Percentiles rank a stretch among this genome's conserved stretches.
Conservation (phyloP, 2,113 vertebrate genomes). For the Hemichromis elongatus region DNA sequence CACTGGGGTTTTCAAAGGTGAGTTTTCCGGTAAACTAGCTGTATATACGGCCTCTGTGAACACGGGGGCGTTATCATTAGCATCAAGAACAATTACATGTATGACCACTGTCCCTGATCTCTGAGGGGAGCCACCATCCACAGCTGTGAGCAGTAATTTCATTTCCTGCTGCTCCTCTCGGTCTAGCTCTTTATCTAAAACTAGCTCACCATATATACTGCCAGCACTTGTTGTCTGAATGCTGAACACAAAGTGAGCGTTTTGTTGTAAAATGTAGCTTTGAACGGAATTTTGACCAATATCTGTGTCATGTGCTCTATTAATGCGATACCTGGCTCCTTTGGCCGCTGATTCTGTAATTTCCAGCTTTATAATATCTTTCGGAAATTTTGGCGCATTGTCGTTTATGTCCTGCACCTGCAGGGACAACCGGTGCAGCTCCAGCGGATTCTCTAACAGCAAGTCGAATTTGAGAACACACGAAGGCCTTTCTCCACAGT, state of each 20-base stretch:
- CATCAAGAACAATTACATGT: not conserved
- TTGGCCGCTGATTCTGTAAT: fast-evolving
- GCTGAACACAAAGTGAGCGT: not conserved
- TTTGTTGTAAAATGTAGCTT: fast-evolving
- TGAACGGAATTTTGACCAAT: fast-evolving
- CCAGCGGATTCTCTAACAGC: not conserved
- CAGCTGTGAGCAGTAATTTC: not conserved
- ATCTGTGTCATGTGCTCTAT: fast-evolving
- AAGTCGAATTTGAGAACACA: not conserved
- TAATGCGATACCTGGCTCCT: not conserved
- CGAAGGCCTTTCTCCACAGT: fast-evolving
- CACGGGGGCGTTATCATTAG: not conserved
- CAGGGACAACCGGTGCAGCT: not conserved
- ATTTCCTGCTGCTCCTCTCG: fast-evolving
- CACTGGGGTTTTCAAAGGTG: fast-evolving
- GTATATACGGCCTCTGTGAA: not conserved
- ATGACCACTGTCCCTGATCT: not conserved
- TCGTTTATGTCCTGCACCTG: not conserved
- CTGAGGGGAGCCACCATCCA: not conserved
- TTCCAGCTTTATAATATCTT: fast-evolving
- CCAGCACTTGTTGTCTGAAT: not conserved
- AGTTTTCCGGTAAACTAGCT: not conserved
- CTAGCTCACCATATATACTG: not conserved
- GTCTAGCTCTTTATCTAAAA: not conserved
- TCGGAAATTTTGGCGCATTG: not conserved